phyloP scores from a whole-genome alignment of 2,888 invertebrate species.

The Pogonocherus hispidulus region DNA sequence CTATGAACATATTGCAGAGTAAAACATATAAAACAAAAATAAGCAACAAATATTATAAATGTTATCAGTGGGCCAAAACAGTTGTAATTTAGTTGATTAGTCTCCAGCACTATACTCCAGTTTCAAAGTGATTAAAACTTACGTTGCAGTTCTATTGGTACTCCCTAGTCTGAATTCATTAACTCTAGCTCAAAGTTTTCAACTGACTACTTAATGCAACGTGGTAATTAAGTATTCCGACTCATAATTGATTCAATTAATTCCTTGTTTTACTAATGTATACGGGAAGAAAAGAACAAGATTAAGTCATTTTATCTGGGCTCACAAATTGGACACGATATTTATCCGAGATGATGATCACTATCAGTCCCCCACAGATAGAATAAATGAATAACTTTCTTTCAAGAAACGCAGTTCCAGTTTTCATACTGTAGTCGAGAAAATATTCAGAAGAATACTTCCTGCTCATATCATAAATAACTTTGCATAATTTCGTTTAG shows the following conservation, averaged over 20 bases:
- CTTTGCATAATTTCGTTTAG: neutral
- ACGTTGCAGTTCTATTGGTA: neutral
- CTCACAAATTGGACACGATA: conserved; percentile 9
- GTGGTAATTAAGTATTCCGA: neutral
- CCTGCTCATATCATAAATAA: neutral
- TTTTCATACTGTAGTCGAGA: neutral
- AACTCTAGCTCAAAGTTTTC: neutral
- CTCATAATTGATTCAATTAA: neutral
- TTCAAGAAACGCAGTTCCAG: neutral
- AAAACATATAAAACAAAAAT: too few species aligned
- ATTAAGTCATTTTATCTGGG: conserved; percentile 3
- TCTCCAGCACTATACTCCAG: neutral
- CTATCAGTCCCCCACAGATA: conserved; percentile 8
- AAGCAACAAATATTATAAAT: too few species aligned
- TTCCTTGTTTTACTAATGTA: neutral
- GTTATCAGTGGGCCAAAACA: too few species aligned
- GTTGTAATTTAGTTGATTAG: too few species aligned
- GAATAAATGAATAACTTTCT: conserved; percentile 11
- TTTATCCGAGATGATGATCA: too few species aligned
- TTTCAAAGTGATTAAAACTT: neutral
- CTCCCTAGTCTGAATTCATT: neutral
- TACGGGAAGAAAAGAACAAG: neutral
- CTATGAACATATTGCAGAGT: too few species aligned
- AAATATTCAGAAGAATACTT: neutral
- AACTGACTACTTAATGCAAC: neutral